Evolutionary conservation across 2,113 vertebrate species (phyloP), one percentile per base, ranked within the genome.

Genomic region (Paradoxurus hermaphroditus): DNA sequence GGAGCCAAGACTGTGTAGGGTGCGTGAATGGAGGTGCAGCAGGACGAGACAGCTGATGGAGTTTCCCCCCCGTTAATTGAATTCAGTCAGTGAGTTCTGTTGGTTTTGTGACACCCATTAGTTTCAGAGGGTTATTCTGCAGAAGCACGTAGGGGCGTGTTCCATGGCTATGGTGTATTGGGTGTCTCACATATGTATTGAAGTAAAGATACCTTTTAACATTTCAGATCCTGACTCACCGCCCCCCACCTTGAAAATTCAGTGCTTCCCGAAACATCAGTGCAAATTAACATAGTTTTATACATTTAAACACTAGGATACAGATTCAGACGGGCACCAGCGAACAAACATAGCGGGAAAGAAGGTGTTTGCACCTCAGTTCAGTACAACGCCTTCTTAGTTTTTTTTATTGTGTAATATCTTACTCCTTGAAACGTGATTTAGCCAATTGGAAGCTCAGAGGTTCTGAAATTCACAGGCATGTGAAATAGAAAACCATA

Each of bases 371-470:
- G 85, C 49, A 23, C 63, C 36, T 81, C 79, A 92, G 6, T 96
- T 95, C 94, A 82, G 87, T 87, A 62, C 79, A 86, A 29, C n/a
- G 56, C 67, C 59, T 59, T 27, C 72, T 86, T 59, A 79, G 68
- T 4, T 73, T 91, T 97, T 96, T 87, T 87, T 51, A 62, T 94
- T 92, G 92, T 92, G 95, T 96, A 90, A 87, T 90, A 94, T 92
- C 95, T 96, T 87, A 88, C 90, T 85, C 46, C 94, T 92, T 96
- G 73, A 86, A 83, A 95, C 96, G 73, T 93, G 94, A 94, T 70
- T 90, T 95, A 95, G 90, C 84, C 92, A 90, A 15, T 72, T 90
- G 79, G 95, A 97, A 96, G 87, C 84, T 95, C 21, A 23, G 92
- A 95, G 86, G 44, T 85, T 97, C 90, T 90, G 90, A 96, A 85